Evolutionary conservation across 2,113 vertebrate genomes (phyloP).

Genomic region (Indri indri): DNA sequence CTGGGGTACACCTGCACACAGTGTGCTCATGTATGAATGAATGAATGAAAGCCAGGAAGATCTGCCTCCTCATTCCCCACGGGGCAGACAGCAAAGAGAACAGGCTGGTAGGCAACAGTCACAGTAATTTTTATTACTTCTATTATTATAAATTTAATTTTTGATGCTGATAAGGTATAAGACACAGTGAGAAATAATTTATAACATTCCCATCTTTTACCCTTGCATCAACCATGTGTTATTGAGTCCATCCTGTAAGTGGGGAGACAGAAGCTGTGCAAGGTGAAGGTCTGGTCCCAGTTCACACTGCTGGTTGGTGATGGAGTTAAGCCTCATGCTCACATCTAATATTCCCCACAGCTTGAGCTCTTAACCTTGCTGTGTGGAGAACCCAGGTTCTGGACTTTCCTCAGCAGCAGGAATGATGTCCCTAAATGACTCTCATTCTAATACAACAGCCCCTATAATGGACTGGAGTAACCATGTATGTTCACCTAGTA

Average conservation of each 20-base stretch:
- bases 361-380: neutral
- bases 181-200: neutral
- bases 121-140: neutral
- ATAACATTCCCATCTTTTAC: neutral
- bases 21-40: neutral
- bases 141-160: neutral
- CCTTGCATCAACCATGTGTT: neutral
- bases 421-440: neutral
- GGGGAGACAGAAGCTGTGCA: neutral
- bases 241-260: neutral
- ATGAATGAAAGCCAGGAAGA: neutral
- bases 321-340: neutral
- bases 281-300: neutral
- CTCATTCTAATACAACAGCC: neutral
- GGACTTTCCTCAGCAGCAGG: neutral
- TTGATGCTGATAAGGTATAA: neutral
- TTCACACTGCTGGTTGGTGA: neutral
- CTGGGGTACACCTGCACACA: neutral
- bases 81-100: neutral
- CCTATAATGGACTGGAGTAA: neutral
- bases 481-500: neutral
- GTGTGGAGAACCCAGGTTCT: neutral
- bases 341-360: neutral
- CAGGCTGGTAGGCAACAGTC: neutral
- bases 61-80: neutral